Percentiles rank a stretch among this genome's conserved stretches.
Conservation (phyloP, 2,113 vertebrate species). For the Pavo muticus region DNA sequence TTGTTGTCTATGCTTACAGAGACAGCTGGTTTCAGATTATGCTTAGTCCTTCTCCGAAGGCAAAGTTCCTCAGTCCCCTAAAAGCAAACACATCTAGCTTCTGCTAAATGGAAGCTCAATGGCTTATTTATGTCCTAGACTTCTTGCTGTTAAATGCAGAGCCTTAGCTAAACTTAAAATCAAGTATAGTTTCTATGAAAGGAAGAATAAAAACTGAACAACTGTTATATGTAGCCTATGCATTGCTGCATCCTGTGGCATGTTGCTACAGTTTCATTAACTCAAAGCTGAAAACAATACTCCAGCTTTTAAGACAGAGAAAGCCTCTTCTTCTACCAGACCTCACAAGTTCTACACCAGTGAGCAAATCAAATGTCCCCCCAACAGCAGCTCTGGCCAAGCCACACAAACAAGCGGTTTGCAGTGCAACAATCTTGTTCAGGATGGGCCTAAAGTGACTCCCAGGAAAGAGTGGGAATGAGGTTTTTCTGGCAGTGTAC, state of each 20-base stretch:
- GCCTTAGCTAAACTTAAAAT: neutral
- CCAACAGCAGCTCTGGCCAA: neutral
- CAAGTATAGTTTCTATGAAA: neutral
- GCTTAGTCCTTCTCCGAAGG: neutral
- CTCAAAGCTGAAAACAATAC: neutral
- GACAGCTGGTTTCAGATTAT: neutral
- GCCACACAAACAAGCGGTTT: neutral
- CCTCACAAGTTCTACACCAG: neutral
- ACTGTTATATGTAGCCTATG: neutral
- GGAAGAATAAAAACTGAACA: neutral
- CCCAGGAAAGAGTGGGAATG: neutral
- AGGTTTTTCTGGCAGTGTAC: neutral
- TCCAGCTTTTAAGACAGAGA: neutral
- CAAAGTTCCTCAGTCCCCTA: neutral
- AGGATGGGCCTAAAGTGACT: neutral
- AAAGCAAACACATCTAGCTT: neutral
- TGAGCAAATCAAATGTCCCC: neutral
- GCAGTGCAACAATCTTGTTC: neutral
- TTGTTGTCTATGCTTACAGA: neutral
- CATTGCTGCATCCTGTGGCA: neutral
- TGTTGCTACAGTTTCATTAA: slow-evolving; percentile 26
- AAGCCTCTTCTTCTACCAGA: neutral
- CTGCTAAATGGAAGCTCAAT: neutral
- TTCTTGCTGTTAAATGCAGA: neutral
- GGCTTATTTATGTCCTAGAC: neutral